These are phyloP conservation scores for Iguana delicatissima DNA, from an alignment of 2,797 vertebrate genomes.

Conservation along the genomic window DNA sequence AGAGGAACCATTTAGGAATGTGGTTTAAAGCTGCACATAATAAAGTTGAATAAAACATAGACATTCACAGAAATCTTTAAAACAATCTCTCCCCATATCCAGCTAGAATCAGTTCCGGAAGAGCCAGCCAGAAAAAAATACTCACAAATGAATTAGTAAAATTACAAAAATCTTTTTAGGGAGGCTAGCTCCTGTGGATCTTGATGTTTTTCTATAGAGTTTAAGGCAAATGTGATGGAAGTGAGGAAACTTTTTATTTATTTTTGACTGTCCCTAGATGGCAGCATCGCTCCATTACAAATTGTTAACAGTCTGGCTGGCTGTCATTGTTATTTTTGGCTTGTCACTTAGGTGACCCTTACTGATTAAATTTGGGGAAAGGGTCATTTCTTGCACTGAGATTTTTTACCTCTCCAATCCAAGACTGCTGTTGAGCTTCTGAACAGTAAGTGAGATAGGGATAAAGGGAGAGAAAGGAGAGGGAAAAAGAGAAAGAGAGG, in stretches of 20 bases:
- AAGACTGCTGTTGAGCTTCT: slow-evolving; percentile 31
- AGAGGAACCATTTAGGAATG: background rate
- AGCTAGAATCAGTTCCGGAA: background rate
- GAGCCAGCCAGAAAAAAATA: background rate
- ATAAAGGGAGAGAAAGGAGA: background rate
- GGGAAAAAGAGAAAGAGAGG: background rate
- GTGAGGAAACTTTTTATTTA: background rate
- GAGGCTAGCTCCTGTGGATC: background rate
- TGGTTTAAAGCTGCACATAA: background rate
- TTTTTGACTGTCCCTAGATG: slow-evolving; percentile 62
- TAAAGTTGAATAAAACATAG: background rate
- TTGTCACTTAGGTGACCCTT: slow-evolving; percentile 49
- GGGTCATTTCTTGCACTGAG: background rate
- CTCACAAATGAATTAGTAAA: background rate
- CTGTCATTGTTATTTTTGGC: slow-evolving; percentile 41
- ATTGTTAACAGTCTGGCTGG: background rate
- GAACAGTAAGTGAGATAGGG: background rate
- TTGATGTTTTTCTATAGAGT: background rate
- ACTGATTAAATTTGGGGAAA: slow-evolving; percentile 42
- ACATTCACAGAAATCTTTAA: background rate
- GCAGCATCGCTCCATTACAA: slow-evolving; percentile 60
- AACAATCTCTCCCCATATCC: background rate
- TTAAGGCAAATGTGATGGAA: background rate
- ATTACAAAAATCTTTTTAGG: background rate
- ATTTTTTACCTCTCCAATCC: background rate